A percentile compares a stretch with the other conserved stretches of the same genome.
These are phyloP conservation scores for Galeopterus variegatus DNA, from an alignment of 2,113 vertebrate species.

Conservation along the genomic window DNA sequence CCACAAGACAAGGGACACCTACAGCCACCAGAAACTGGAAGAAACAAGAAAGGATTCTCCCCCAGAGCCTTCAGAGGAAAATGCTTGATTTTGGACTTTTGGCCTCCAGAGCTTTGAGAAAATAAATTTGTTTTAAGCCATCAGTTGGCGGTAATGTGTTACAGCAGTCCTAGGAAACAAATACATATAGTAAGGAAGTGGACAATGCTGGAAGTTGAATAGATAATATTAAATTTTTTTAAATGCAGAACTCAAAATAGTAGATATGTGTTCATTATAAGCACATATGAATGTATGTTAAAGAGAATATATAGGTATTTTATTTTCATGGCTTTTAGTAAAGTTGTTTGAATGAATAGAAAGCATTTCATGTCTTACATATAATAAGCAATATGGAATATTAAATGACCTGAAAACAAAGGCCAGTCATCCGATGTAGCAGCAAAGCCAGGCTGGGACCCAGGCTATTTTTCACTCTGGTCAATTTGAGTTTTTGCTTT, in stretches of 20 bases:
- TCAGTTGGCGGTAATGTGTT: neutral
- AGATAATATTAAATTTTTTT: neutral
- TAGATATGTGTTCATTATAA: neutral
- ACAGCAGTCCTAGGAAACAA: neutral
- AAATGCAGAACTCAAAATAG: neutral
- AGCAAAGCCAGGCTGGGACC: neutral
- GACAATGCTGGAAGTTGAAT: slow-evolving; percentile 8
- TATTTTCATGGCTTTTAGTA: neutral
- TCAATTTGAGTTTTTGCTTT: neutral
- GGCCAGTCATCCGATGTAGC: neutral
- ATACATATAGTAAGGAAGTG: neutral
- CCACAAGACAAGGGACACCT: neutral
- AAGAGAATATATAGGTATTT: neutral
- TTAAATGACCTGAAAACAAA: neutral
- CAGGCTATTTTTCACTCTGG: neutral
- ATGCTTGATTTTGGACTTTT: neutral
- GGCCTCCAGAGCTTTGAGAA: neutral
- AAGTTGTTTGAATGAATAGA: neutral
- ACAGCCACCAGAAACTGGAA: neutral
- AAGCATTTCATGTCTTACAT: neutral
- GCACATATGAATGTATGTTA: neutral
- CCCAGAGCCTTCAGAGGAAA: neutral
- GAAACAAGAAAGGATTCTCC: neutral
- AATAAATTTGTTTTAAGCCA: neutral
- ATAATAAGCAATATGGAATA: neutral